Conservation (phyloP, 1,140 invertebrate genomes). For the Arion vulgaris region DNA sequence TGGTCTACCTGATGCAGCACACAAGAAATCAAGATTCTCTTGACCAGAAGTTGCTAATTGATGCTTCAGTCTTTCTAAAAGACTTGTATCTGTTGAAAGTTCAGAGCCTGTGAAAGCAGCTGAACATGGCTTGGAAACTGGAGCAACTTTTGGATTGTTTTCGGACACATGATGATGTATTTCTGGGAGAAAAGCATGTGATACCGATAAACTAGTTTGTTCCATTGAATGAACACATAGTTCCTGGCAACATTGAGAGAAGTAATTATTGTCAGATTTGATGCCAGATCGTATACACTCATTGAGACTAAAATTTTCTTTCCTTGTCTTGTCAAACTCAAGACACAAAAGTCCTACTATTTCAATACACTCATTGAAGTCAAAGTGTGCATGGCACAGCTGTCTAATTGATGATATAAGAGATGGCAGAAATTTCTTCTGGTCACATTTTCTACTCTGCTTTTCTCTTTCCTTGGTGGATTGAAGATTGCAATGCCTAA, state of each 20-base stretch:
- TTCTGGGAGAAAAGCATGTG: not conserved
- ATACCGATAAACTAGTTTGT: not conserved
- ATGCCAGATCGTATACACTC: slow-evolving; percentile 30
- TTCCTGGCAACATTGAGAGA: not conserved
- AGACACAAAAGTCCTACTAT: slow-evolving; percentile 47
- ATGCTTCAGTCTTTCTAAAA: not conserved
- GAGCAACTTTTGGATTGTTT: not conserved
- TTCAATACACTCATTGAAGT: slow-evolving; percentile 46
- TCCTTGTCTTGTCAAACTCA: slow-evolving; percentile 44
- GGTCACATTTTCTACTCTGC: not conserved
- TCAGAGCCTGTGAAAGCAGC: not conserved
- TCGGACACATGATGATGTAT: not conserved
- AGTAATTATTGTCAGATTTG: not conserved
- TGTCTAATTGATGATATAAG: slow-evolving; percentile 35
- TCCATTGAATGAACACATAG: not conserved
- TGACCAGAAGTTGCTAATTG: not conserved
- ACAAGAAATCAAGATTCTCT: not conserved
- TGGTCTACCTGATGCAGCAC: not conserved
- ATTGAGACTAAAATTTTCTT: slow-evolving; percentile 48
- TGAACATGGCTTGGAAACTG: not conserved
- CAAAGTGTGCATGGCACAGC: slow-evolving; percentile 42
- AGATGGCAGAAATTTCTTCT: slow-evolving; percentile 40
- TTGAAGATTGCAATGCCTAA: not conserved
- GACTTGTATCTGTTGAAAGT: not conserved
- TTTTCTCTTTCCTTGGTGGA: not conserved